phyloP scores from a whole-genome alignment of 1,140 invertebrate genomes.

The Antheraea mylitta region DNA sequence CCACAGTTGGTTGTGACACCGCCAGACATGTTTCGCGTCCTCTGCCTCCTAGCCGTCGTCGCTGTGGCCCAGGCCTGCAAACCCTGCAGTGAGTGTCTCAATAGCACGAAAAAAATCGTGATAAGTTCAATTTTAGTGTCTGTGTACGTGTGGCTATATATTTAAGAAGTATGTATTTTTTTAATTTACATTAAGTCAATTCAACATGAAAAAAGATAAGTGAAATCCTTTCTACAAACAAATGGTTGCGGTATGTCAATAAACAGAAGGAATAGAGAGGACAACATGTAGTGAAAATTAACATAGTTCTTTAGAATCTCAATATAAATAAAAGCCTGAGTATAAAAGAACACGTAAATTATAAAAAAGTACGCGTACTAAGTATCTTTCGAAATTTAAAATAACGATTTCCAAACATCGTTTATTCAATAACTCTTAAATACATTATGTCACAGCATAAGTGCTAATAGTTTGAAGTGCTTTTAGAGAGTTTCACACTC shows the following conservation, averaged over 20 bases:
- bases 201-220: background rate
- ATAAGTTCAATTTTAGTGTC: conserved; percentile 7
- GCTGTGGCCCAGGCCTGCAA: conserved; percentile 57
- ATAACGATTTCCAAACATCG: background rate
- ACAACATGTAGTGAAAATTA: conserved; percentile 3
- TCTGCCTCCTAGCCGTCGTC: conserved; percentile 58
- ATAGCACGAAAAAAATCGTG: background rate
- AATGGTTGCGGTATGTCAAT: conserved; percentile 10
- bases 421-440: conserved; percentile 27
- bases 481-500: conserved; percentile 32
- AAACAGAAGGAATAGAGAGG: background rate
- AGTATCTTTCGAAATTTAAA: background rate
- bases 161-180: background rate
- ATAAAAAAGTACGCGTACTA: background rate
- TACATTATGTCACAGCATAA: conserved; percentile 35
- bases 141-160: conserved; percentile 7
- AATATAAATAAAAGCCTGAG: too few relatives aligned
- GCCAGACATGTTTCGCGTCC: conserved; percentile 65
- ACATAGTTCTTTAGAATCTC: too few relatives aligned
- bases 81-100: conserved; percentile 67
- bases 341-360: too few relatives aligned
- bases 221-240: conserved; percentile 7
- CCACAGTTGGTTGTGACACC: conserved; percentile 61
- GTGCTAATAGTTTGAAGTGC: conserved; percentile 35
- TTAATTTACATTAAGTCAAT: background rate